Conservation (phyloP, 2,797 vertebrate species). For the Macropodus opercularis region DNA sequence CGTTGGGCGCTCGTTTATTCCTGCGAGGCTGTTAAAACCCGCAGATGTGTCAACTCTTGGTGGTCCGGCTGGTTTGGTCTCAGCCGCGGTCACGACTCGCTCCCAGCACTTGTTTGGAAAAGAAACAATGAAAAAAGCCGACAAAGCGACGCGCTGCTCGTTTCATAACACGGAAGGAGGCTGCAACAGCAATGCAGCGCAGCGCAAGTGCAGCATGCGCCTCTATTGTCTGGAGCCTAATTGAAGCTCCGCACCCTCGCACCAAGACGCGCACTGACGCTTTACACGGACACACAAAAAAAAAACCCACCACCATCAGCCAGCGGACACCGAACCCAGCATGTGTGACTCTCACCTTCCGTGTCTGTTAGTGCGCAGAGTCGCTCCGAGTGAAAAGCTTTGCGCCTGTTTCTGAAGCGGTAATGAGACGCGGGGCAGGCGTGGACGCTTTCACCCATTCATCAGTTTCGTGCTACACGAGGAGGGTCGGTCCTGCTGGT, state of each 20-base stretch:
- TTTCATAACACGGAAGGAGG: slow-evolving; percentile 61
- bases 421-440: slow-evolving; percentile 33
- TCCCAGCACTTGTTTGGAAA: not conserved
- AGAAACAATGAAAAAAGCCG: not conserved
- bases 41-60: slow-evolving; percentile 17
- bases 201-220: slow-evolving; percentile 40
- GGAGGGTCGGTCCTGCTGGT: slow-evolving; percentile 46
- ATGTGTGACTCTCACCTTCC: slow-evolving; percentile 61
- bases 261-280: not conserved
- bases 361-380: slow-evolving; percentile 24
- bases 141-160: slow-evolving; percentile 39
- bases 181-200: slow-evolving; percentile 49
- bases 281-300: slow-evolving; percentile 23
- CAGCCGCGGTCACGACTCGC: slow-evolving; percentile 12
- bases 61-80: slow-evolving; percentile 9
- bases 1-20: not conserved
- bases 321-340: slow-evolving; percentile 2
- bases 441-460: slow-evolving; percentile 52
- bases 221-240: slow-evolving; percentile 64
- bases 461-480: slow-evolving; percentile 39
- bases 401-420: slow-evolving; percentile 5
- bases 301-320: too few species aligned
- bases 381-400: slow-evolving; percentile 32
- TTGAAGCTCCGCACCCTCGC: slow-evolving; percentile 37
- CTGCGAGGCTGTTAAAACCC: slow-evolving; percentile 13